Conservation (phyloP, 2,113 vertebrate genomes). For the Pluvialis apricaria region DNA sequence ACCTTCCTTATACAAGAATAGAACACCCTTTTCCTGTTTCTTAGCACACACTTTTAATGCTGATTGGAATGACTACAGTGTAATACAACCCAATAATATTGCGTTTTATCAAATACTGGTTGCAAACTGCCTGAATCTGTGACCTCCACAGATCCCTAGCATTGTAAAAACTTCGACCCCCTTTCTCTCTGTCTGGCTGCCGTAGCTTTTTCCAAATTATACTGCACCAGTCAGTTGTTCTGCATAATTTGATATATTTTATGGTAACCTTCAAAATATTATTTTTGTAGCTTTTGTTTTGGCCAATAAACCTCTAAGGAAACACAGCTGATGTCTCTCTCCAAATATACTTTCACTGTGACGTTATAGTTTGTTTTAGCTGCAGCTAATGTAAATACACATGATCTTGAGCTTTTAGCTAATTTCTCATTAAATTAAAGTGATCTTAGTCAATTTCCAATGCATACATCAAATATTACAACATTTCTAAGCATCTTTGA, state of each 20-base stretch:
- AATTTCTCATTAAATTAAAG: conserved; percentile 2
- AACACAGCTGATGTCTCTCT: background rate
- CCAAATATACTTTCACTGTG: background rate
- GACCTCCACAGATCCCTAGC: background rate
- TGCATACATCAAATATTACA: background rate
- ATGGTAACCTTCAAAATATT: background rate
- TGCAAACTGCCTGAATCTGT: background rate
- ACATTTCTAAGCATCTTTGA: background rate
- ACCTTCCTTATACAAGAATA: background rate
- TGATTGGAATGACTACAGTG: background rate
- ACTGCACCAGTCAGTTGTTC: background rate
- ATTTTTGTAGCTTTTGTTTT: background rate
- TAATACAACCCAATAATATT: background rate
- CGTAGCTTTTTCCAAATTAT: background rate
- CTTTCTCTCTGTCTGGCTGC: background rate
- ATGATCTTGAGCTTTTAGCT: background rate
- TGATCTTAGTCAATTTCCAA: background rate
- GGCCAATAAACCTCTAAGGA: background rate
- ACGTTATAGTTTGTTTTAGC: background rate
- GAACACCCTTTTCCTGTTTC: background rate
- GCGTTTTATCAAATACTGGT: background rate
- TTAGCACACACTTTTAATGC: background rate
- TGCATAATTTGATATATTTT: background rate
- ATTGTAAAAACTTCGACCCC: background rate
- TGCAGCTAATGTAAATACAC: background rate